phyloP scores from a whole-genome alignment of 2,113 vertebrate genomes.

The Scomber colias region DNA sequence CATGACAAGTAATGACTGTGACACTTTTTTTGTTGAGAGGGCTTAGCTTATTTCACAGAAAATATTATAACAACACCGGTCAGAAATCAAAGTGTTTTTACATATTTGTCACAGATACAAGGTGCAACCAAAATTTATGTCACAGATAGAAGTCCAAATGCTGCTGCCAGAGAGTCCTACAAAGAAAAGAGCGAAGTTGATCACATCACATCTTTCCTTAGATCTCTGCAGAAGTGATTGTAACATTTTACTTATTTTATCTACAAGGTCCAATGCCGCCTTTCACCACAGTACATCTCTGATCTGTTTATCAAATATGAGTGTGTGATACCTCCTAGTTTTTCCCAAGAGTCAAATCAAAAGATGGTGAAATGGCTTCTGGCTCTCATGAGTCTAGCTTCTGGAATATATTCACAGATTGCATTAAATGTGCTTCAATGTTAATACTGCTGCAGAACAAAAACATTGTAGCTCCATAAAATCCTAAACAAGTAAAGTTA shows the following conservation, averaged over 20 bases:
- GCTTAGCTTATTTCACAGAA: neutral
- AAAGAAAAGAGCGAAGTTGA: neutral
- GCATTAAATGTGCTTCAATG: neutral
- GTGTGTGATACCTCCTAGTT: too few relatives aligned
- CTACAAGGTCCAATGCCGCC: neutral
- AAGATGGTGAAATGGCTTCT: neutral
- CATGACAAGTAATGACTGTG: slow-evolving; percentile 3
- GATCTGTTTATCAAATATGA: neutral
- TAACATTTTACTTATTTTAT: too few relatives aligned
- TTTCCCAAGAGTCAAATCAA: neutral
- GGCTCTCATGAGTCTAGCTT: neutral
- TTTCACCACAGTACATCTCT: neutral
- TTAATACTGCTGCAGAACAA: neutral
- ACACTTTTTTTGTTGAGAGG: too few relatives aligned
- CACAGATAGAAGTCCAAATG: neutral
- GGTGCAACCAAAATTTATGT: neutral
- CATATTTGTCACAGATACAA: neutral
- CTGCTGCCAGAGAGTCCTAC: neutral
- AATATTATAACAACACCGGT: slow-evolving; percentile 2
- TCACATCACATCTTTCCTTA: neutral
- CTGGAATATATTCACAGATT: neutral
- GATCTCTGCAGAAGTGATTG: neutral
- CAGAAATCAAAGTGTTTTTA: neutral
- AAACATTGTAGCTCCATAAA: neutral
- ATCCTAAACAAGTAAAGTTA: neutral